Base-by-base conservation (phyloP, 2,113 vertebrate genomes). In the Actinemys pallida region DNA sequence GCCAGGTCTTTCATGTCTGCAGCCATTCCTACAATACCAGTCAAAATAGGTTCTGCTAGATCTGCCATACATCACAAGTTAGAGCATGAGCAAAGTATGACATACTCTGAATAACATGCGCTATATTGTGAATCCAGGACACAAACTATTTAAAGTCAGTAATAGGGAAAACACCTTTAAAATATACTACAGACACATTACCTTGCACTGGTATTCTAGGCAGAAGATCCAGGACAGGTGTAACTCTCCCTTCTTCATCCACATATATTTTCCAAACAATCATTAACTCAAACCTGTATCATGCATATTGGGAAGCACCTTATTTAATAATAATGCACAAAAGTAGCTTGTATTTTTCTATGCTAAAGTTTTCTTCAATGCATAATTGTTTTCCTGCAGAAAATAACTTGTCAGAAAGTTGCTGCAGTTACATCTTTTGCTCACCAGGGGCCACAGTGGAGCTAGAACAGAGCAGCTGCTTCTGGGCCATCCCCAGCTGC, bases 201-300 rank as follows among this genome's bases (percentile, higher is more conserved):
- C 99, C 99, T 98, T 89, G 96, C 80, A 96, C 88, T 0, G 98
- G 98, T 72, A 98, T 94, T 97, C 98, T 98, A 57, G 98, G 92
- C 93, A 99, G 97, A n/a, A 99, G 98, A 93, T 99, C 98, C 94
- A 99, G 94, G 81, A 97, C 93, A 25, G 99, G 98, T 0, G 49
- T 96, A 5, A 98, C 95, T 57, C 47, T 97, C 81, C 99, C 99
- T 57, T 98, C 97, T 49, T 97, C 96, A n/a, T 97, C 93, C 0
- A 98, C 92, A 3, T 95, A 87, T 75, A 99, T 98, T 97, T 88
- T 99, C 99, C 99, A 99, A 27, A 99, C 96, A 31, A 99, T 83
- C 62, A 97, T 50, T 84, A 99, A 13, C 47, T 98, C 97, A 95
- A 98, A 98, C 91, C 99, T 99, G 97, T 47, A 87, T 6, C 20